These are phyloP conservation scores for Caranx ignobilis DNA, from an alignment of 2,113 vertebrate genomes.

Conservation along the genomic window DNA sequence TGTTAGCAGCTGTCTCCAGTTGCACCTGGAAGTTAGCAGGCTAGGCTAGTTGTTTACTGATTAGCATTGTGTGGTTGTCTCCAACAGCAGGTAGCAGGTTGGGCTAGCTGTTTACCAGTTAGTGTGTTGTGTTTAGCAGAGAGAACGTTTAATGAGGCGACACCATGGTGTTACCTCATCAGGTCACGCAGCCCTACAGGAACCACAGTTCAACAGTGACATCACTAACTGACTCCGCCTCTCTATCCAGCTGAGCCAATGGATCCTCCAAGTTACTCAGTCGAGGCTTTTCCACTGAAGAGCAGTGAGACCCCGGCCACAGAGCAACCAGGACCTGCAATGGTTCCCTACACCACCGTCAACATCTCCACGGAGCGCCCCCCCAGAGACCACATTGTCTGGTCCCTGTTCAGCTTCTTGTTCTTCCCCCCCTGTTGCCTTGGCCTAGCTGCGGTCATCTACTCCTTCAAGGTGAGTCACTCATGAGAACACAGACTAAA, in stretches of 20 bases:
- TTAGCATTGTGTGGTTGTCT: too few species aligned
- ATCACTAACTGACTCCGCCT: too few species aligned
- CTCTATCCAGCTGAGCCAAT: background rate
- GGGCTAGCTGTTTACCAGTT: too few species aligned
- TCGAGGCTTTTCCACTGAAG: background rate
- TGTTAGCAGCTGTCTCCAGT: too few species aligned
- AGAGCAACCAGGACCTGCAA: background rate
- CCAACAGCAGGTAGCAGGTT: too few species aligned
- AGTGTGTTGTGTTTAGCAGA: too few species aligned
- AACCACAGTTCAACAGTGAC: too few species aligned
- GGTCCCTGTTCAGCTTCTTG: slow-evolving; percentile 57
- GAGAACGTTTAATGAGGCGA: too few species aligned
- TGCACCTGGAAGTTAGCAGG: too few species aligned
- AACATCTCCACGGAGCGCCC: background rate
- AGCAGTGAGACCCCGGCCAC: background rate
- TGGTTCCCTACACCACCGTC: slow-evolving; percentile 9
- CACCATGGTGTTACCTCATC: too few species aligned
- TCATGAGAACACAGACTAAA: background rate
- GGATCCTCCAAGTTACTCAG: background rate
- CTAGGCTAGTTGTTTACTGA: too few species aligned
- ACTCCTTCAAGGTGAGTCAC: slow-evolving; percentile 73
- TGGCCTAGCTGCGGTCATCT: slow-evolving; percentile 64
- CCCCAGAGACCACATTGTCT: slow-evolving; percentile 68
- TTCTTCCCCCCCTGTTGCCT: slow-evolving; percentile 61
- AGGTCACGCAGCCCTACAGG: too few species aligned